A percentile compares a stretch with the other conserved stretches of the same genome.
Conservation (phyloP, 2,888 invertebrate genomes). For the Lasioglossum lativentre region DNA sequence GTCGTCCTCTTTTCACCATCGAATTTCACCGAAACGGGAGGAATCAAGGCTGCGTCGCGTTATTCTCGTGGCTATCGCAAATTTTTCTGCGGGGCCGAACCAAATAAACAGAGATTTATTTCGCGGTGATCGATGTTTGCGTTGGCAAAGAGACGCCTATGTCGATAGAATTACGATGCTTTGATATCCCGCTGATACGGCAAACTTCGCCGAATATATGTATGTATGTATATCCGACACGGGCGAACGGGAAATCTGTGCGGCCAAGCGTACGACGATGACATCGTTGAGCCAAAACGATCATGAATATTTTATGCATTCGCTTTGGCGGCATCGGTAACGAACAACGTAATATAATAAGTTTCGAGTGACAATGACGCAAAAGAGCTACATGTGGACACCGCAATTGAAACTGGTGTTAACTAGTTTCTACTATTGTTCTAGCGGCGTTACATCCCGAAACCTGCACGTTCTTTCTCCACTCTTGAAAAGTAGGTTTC, state of each 20-base stretch:
- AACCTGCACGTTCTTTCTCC: too few relatives aligned
- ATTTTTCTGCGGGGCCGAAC: neutral
- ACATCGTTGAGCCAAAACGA: neutral
- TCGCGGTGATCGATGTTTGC: neutral
- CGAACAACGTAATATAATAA: neutral
- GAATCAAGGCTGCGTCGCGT: neutral
- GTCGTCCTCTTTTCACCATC: conserved; percentile 5
- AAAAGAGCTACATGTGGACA: neutral
- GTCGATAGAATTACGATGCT: neutral
- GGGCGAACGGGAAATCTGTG: neutral
- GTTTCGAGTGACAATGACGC: too few relatives aligned
- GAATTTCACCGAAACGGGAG: neutral
- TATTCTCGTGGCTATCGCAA: neutral
- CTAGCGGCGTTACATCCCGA: neutral
- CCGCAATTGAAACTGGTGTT: neutral
- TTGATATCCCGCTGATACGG: neutral
- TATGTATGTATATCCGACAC: neutral
- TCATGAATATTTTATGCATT: neutral
- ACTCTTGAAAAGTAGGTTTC: neutral
- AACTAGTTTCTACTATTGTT: conserved; percentile 9
- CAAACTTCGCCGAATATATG: neutral
- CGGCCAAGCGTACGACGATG: neutral
- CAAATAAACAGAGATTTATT: neutral
- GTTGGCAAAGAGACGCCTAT: neutral
- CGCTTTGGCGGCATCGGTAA: neutral